These are phyloP conservation scores for Erethizon dorsatum DNA, from an alignment of 2,797 vertebrate genomes.

Conservation along the genomic window DNA sequence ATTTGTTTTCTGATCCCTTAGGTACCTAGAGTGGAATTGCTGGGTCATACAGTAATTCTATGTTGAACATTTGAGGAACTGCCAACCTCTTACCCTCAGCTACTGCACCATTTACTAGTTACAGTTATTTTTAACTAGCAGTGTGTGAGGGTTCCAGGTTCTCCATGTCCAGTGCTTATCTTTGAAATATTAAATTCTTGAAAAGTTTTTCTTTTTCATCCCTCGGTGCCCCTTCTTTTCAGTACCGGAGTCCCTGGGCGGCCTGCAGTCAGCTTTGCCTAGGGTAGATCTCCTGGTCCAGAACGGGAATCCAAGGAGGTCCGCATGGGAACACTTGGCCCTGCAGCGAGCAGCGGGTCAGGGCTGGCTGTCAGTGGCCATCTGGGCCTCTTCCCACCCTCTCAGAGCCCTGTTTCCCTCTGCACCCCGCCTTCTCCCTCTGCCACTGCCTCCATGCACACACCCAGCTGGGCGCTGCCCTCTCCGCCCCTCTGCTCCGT, in stretches of 20 bases:
- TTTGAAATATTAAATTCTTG: constrained; percentile 55
- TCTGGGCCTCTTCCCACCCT: accelerated
- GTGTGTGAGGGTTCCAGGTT: not conserved
- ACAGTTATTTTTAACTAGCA: not conserved
- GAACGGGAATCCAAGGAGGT: accelerated
- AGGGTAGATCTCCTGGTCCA: not conserved
- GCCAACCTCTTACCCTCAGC: not conserved
- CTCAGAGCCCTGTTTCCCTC: accelerated
- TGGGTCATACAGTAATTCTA: not conserved
- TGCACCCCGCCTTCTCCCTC: not conserved
- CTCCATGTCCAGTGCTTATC: not conserved
- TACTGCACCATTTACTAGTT: not conserved
- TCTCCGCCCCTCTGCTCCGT: not conserved
- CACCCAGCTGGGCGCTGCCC: not conserved
- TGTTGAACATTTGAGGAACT: not conserved
- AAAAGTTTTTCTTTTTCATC: not conserved
- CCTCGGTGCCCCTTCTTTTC: not conserved
- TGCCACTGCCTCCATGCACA: not conserved
- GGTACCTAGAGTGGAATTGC: not conserved
- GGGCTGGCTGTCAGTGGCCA: not conserved
- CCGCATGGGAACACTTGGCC: no score
- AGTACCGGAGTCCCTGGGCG: not conserved
- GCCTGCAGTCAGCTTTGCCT: not conserved
- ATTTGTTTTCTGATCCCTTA: not conserved
- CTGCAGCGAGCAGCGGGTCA: not conserved